Percentiles rank a stretch among this genome's conserved stretches.
Conservation (phyloP, 2,113 vertebrate species). For the Pseudopodoces humilis region DNA sequence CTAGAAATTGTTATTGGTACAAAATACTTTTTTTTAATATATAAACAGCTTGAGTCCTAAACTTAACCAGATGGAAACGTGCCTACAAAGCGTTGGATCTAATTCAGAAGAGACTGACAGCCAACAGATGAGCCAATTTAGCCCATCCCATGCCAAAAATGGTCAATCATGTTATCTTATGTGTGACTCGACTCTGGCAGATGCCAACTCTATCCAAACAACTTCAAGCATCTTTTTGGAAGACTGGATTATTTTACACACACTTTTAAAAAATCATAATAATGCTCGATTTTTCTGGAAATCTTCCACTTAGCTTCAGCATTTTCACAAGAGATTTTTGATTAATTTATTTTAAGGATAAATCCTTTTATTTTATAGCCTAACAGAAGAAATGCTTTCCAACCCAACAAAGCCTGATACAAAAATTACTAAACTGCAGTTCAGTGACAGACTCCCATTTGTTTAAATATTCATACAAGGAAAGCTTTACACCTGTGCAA, state of each 20-base stretch:
- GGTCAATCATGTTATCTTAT: slow-evolving; percentile 77
- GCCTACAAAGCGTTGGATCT: slow-evolving; percentile 75
- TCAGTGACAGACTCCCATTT: neutral
- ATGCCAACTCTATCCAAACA: slow-evolving; percentile 65
- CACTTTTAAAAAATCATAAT: slow-evolving; percentile 5
- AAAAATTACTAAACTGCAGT: neutral
- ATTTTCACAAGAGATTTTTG: slow-evolving; percentile 23
- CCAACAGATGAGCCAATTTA: slow-evolving; percentile 77
- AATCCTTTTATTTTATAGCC: neutral
- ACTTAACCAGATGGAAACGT: slow-evolving; percentile 84
- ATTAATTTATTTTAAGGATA: slow-evolving; percentile 43
- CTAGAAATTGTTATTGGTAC: slow-evolving; percentile 60
- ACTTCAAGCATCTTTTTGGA: slow-evolving; percentile 60
- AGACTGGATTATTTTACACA: slow-evolving; percentile 52
- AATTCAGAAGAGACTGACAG: slow-evolving; percentile 74
- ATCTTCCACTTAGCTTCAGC: slow-evolving; percentile 24
- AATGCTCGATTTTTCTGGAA: slow-evolving; percentile 39
- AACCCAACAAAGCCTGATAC: neutral
- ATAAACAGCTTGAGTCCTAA: slow-evolving; percentile 80
- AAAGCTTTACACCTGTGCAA: slow-evolving; percentile 45
- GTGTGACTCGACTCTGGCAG: slow-evolving; percentile 70
- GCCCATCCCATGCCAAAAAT: slow-evolving; percentile 77
- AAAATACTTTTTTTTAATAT: slow-evolving; percentile 45
- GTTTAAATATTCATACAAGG: slow-evolving; percentile 26
- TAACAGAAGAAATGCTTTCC: neutral